phyloP scores from a whole-genome alignment of 2,113 vertebrate species.

The Gadus macrocephalus region DNA sequence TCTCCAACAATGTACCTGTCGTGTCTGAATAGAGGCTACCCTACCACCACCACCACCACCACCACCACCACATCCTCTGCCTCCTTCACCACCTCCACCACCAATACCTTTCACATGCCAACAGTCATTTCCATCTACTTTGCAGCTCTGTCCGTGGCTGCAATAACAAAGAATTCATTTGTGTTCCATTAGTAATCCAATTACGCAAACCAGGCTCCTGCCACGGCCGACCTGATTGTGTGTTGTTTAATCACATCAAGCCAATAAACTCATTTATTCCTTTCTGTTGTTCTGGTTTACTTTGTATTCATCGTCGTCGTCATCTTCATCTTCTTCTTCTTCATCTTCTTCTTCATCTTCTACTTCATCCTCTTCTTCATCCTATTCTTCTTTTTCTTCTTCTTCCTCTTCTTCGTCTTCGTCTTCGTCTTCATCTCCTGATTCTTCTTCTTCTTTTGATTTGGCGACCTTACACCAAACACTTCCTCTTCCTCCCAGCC shows the following conservation, averaged over 20 bases:
- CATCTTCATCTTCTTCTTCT: no score
- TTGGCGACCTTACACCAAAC: no score
- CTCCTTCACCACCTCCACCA: constrained; percentile 31
- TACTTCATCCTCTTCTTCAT: no score
- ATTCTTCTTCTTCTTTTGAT: no score
- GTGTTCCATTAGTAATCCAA: constrained; percentile 43
- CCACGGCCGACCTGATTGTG: constrained; percentile 12
- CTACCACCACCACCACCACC: constrained; percentile 12
- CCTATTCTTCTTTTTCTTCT: no score
- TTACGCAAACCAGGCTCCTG: constrained; percentile 16
- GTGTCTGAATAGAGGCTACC: not conserved
- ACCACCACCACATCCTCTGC: constrained; percentile 31
- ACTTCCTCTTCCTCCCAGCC: no score
- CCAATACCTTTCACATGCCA: constrained; percentile 3
- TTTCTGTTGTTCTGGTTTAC: not conserved
- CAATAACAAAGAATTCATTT: constrained; percentile 43
- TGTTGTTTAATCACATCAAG: constrained; percentile 19
- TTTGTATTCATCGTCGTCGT: not conserved
- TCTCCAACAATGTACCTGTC: not conserved
- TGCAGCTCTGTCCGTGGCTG: constrained; percentile 32
- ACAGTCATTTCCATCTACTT: no score
- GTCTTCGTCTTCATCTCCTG: no score
- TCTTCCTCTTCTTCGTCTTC: no score
- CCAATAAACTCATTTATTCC: constrained; percentile 2
- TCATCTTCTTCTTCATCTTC: no score